Base-by-base conservation (phyloP, 2,888 invertebrate species). In the Aproaerema taeniolella region DNA sequence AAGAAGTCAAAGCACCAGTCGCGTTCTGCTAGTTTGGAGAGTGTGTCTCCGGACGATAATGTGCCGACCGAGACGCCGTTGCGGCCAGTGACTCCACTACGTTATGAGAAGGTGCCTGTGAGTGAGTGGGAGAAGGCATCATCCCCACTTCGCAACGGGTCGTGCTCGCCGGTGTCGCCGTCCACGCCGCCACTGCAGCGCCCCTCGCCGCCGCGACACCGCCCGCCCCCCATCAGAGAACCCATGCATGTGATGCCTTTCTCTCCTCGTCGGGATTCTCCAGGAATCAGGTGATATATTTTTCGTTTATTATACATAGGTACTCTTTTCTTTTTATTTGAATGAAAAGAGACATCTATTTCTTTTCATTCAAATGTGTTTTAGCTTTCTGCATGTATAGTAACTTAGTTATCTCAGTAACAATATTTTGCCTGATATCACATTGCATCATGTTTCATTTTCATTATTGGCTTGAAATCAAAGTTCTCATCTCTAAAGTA, bases 1-100 rank as follows among this genome's bases (percentile, higher is more conserved):
- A 92, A 91, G 76, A 92, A 91, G 69, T 90, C 92, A 40, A 92
- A 91, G 67, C 90, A 92, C 35, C 86, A 88, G 41, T 92, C 92
- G 26, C 88, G 91, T 37, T 91, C 92, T 42, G 89, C 91, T 0
- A 92, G 92, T 58, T 81, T 92, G 47, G 91, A 91, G 61, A 90
- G 90, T 49, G 80, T 91, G 38, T 90, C 90, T 12, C 88, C 89
- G 24, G 89, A 89, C 49, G 89, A 86, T 45, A 78, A 72, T 45
- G 64, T 79, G 44, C 72, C 75, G 11, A 63, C 63, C 38, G 73
- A 65, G 50, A 58, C 67, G 11, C 67, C 76, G 0, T 62, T 60
- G 34, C 58, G 70, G 17, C 53, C 67, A 26, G 46, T 50, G 1
- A 67, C 61, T 14, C 85, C 83, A 2, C 69, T 68, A 52, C 62